phyloP scores from a whole-genome alignment of 2,888 invertebrate genomes.

The Ectobius pallidus region DNA sequence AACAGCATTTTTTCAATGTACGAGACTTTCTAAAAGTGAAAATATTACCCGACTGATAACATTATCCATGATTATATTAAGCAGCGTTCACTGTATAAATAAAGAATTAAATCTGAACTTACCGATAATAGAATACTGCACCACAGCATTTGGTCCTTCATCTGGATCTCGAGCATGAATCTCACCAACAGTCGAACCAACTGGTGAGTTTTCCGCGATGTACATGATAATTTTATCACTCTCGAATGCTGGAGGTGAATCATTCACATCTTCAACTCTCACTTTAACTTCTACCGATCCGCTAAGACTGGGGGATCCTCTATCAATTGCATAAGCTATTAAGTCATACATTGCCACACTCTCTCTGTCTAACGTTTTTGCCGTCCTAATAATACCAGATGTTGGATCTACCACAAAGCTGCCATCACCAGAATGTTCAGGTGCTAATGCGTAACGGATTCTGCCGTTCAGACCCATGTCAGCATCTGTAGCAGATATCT shows the following conservation, averaged over 20 bases:
- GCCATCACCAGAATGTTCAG: constrained; percentile 72
- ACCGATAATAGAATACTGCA: constrained; percentile 94
- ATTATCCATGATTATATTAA: no score
- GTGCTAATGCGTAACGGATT: constrained; percentile 77
- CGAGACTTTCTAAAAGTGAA: no score
- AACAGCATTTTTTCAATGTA: no score
- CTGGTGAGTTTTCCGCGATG: constrained; percentile 94
- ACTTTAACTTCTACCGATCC: constrained; percentile 66
- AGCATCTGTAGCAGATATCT: constrained; percentile 81
- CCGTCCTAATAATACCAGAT: constrained; percentile 89
- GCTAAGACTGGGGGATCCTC: constrained; percentile 46
- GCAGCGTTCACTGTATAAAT: no score
- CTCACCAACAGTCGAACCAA: constrained; percentile 91
- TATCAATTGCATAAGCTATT: constrained; percentile 87
- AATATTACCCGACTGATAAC: no score
- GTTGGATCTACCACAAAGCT: constrained; percentile 92
- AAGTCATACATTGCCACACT: constrained; percentile 84
- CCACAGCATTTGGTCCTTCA: constrained; percentile 87
- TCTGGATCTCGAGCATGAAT: constrained; percentile 91
- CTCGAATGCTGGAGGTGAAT: constrained; percentile 88
- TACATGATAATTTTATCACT: constrained; percentile 87
- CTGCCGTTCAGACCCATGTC: constrained; percentile 89
- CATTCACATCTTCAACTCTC: constrained; percentile 86
- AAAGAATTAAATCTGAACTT: no score
- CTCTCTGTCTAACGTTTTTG: constrained; percentile 90